Base-by-base conservation (phyloP, 1,140 invertebrate species). In the Orussus abietinus region DNA sequence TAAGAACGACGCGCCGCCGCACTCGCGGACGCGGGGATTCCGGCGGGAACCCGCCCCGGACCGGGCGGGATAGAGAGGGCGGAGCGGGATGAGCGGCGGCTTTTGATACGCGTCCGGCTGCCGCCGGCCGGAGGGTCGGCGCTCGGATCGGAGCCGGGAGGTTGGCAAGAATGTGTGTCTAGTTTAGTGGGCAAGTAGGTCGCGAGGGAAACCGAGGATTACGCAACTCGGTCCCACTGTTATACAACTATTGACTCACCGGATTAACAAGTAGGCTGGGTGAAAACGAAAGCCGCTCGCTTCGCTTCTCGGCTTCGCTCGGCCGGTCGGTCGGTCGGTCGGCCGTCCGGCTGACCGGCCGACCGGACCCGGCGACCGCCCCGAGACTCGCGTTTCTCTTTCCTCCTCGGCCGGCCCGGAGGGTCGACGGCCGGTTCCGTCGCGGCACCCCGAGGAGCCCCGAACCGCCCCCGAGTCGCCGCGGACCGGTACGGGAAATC, bases 181-280 rank as follows among this genome's bases (percentile, higher is more conserved):
- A 77, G 75, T 77, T 73, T 72, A 76, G 62, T 77, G 65, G 73
- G 74, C 69, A 76, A 76, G 66, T 75, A 70, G 75, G 74, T 76
- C 74, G 74, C 65, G 57, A 63, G 64, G 63, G 66, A 70, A 71
- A 72, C 59, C 66, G 55, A 64, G 37, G 20, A 41, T 73, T 70
- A 68, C 62, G 67, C 66, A 72, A 70, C 56, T 43, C 53, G 61
- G 58, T 66, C 70, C 65, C 69, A 70, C 62, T 62, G 65, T 73
- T 73, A 72, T 73, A 73, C 70, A 73, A 72, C 66, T 71, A 69
- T 72, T 73, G 70, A 66, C 67, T 73, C 69, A 72, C 66, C 66
- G 62, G 64, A 70, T 73, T 73, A 72, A 70, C 66, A 69, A 72
- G 69, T 68, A 70, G 67, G 64, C 64, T 65, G 58, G 42, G 62